Evolutionary conservation across 2,113 vertebrate genomes (phyloP), one percentile per base, ranked within the genome.

Genomic region (Sceloporus tristichus): DNA sequence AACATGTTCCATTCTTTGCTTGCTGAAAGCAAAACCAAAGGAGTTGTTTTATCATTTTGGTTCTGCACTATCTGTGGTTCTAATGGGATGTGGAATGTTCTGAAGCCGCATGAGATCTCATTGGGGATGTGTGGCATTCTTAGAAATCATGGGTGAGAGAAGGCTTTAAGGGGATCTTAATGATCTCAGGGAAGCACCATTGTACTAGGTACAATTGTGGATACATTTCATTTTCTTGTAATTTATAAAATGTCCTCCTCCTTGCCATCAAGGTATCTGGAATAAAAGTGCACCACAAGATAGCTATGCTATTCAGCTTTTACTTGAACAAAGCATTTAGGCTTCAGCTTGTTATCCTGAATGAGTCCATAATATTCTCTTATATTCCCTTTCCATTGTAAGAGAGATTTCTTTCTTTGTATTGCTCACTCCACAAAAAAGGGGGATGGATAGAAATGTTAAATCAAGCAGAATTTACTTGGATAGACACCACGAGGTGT

Each of bases 401-500:
- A 91, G 79, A 79, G 62, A 54, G 7, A 62, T 78, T 91, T 85
- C 78, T 70, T 56, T 25, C 84, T 38, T 84, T 79, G 65, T 27
- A 86, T 16, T 89, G 5, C 23, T 75, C 85, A 54, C 71, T 54
- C 25, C 54, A 85, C 54, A 78, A 81, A 75, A 81, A 75, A 87
- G 38, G n/a, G 9, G 85, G 16, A 76, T 29, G n/a, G n/a, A 75
- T 19, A 78, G 42, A 38, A 87, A 88, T 87, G 19, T 29, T 73
- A 84, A 2, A 5, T 70, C 34, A 80, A 84, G 90, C 4, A 87
- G 54, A 89, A 91, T 34, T 0, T 14, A 73, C 21, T 9, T 19
- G 68, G n/a, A 88, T 25, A 84, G 2, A 84, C 0, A 0, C 70
- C 86, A 34, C 79, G 74, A 90, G 88, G 91, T 74, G 66, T 71